Conservation (phyloP, 2,113 vertebrate genomes). For the Dasyurus viverrinus region DNA sequence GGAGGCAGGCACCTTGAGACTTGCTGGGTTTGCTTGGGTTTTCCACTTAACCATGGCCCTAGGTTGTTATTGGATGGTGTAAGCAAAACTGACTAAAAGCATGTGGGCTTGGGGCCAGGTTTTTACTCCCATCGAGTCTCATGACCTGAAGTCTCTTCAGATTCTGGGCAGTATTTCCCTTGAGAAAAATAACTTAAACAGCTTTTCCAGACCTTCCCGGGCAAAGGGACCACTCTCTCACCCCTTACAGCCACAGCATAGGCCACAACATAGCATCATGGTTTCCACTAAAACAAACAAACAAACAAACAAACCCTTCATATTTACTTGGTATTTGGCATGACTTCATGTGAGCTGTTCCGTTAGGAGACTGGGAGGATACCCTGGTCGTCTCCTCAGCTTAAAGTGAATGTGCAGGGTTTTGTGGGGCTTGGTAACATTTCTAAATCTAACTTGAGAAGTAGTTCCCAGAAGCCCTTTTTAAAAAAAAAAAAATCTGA, state of each 20-base stretch:
- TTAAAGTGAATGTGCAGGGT: conserved; percentile 74
- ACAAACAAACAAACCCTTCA: conserved; percentile 60
- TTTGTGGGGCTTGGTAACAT: conserved; percentile 63
- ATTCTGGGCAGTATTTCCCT: conserved; percentile 70
- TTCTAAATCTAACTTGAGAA: conserved; percentile 75
- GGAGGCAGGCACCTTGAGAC: not conserved
- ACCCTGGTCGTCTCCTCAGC: conserved; percentile 60
- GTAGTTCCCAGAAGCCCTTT: conserved; percentile 59
- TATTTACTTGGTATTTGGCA: conserved; percentile 80
- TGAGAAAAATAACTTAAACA: conserved; percentile 73
- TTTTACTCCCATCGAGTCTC: conserved; percentile 75
- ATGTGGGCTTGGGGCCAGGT: conserved; percentile 49
- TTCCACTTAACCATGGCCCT: conserved; percentile 20
- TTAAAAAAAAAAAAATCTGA: conserved; percentile 49
- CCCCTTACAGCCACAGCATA: conserved; percentile 50
- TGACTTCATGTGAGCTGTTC: conserved; percentile 78
- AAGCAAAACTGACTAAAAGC: conserved; percentile 69
- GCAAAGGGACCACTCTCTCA: conserved; percentile 65
- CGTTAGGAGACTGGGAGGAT: conserved; percentile 71
- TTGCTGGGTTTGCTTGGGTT: conserved; percentile 40
- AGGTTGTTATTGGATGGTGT: conserved; percentile 45
- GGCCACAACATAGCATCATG: conserved; percentile 59
- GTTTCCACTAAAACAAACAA: conserved; percentile 66
- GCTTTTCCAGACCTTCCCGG: conserved; percentile 73
- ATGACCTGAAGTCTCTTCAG: conserved; percentile 65